Percentiles rank a stretch among this genome's conserved stretches.
phyloP scores from a whole-genome alignment of 2,113 vertebrate species.

The Noturus placidus region DNA sequence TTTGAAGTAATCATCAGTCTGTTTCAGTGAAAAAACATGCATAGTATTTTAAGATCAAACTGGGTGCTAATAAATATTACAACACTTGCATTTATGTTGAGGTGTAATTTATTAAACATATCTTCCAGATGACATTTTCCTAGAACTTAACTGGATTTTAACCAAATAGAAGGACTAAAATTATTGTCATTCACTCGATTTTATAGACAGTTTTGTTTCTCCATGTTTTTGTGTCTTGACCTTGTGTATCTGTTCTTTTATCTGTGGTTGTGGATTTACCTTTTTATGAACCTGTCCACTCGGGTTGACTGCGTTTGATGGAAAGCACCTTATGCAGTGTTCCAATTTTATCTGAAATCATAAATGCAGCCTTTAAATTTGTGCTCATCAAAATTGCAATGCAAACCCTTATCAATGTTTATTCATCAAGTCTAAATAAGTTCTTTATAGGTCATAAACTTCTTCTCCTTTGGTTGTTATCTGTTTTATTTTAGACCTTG shows the following conservation, averaged over 20 bases:
- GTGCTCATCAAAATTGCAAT: neutral
- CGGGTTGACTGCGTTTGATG: neutral
- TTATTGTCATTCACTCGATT: neutral
- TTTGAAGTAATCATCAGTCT: neutral
- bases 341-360: neutral
- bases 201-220: neutral
- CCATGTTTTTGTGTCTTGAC: neutral
- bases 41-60: neutral
- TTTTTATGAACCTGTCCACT: neutral
- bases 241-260: neutral
- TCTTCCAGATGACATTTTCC: neutral
- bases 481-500: neutral
- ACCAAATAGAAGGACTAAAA: neutral
- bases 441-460: neutral
- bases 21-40: neutral
- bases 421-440: neutral
- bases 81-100: neutral
- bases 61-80: neutral
- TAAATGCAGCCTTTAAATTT: neutral
- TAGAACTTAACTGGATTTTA: neutral
- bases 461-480: neutral
- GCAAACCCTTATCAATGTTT: neutral
- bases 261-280: neutral
- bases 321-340: neutral
- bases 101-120: neutral